Conservation (phyloP, 2,888 invertebrate species). For the Sesia apiformis region DNA sequence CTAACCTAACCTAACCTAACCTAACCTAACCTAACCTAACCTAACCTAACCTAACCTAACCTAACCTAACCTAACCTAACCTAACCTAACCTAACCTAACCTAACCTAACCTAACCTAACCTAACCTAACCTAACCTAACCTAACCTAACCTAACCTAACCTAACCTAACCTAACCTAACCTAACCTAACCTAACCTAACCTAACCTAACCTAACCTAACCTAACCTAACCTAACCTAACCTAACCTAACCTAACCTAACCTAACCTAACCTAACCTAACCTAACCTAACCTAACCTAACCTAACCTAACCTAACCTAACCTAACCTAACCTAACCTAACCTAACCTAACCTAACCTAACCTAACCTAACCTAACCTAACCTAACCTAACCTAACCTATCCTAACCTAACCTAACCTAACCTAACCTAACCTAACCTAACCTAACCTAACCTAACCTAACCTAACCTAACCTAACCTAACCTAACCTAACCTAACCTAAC, state of each 20-base stretch:
- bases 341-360: slow-evolving; percentile 7
- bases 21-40: slow-evolving; percentile 2
- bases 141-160: slow-evolving; percentile 2
- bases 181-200: slow-evolving; percentile 2
- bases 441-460: slow-evolving; percentile 6
- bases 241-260: slow-evolving; percentile 1
- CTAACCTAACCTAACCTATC: slow-evolving; percentile 2
- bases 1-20: slow-evolving; percentile 2
- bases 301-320: slow-evolving; percentile 7
- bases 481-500: slow-evolving; percentile 7
- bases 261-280: slow-evolving; percentile 6
- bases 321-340: slow-evolving; percentile 7
- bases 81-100: slow-evolving; percentile 2
- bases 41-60: slow-evolving; percentile 2
- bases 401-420: slow-evolving; percentile 6
- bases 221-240: slow-evolving; percentile 2
- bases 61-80: slow-evolving; percentile 2
- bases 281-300: slow-evolving; percentile 7
- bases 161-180: slow-evolving; percentile 2
- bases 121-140: slow-evolving; percentile 2
- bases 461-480: slow-evolving; percentile 6
- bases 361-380: slow-evolving; percentile 7
- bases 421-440: slow-evolving; percentile 6
- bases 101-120: slow-evolving; percentile 2
- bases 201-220: slow-evolving; percentile 2